Conservation (phyloP, 2,888 invertebrate species). For the Galerucella calmariensis region DNA sequence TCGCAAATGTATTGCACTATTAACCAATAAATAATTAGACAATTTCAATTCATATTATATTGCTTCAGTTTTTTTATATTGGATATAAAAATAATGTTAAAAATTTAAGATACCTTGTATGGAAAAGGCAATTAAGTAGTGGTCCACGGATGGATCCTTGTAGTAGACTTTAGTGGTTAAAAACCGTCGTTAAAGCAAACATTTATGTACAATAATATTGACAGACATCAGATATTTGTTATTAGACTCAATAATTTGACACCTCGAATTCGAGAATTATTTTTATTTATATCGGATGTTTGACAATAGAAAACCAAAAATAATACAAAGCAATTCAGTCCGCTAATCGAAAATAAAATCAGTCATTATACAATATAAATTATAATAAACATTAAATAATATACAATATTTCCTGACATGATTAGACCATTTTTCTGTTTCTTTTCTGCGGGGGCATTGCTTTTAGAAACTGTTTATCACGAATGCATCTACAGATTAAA, state of each 20-base stretch:
- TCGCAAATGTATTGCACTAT: neutral
- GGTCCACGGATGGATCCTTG: neutral
- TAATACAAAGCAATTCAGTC: slow-evolving; percentile 32
- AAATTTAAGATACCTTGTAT: neutral
- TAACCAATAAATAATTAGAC: neutral
- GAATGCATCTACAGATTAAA: slow-evolving; percentile 48
- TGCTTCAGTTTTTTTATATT: neutral
- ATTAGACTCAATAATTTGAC: neutral
- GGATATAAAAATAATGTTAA: neutral
- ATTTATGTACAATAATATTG: slow-evolving; percentile 11
- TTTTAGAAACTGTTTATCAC: slow-evolving; percentile 47
- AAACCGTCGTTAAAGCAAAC: neutral
- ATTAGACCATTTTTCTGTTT: slow-evolving; percentile 50
- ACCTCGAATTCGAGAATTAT: neutral
- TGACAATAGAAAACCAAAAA: slow-evolving; percentile 6
- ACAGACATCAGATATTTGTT: neutral
- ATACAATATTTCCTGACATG: slow-evolving; percentile 51
- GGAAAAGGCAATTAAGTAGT: neutral
- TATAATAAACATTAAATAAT: slow-evolving; percentile 52
- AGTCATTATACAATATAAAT: slow-evolving; percentile 45
- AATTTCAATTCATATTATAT: neutral
- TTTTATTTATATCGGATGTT: neutral
- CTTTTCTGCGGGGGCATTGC: slow-evolving; percentile 34
- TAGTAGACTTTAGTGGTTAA: neutral
- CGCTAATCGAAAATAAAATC: slow-evolving; percentile 26